These are phyloP conservation scores for Lamellibrachia columna DNA, from an alignment of 2,888 invertebrate species.

Conservation along the genomic window DNA sequence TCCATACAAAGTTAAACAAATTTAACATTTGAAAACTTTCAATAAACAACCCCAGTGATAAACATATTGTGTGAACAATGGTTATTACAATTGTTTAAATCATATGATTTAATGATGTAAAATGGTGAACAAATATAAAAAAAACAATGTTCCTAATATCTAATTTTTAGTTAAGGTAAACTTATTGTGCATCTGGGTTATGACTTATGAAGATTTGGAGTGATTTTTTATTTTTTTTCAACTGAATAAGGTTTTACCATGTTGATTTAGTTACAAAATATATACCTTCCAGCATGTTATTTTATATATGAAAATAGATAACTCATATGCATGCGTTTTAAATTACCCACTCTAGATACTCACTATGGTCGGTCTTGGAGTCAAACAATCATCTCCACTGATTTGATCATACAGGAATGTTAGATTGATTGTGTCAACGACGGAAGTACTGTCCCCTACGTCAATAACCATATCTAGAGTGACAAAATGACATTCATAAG, in stretches of 20 bases:
- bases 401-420: slow-evolving; percentile 55
- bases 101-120: neutral
- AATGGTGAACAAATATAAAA: no score
- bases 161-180: no score
- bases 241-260: no score
- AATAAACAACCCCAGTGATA: no score
- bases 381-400: neutral
- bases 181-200: no score
- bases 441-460: slow-evolving; percentile 61
- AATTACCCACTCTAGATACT: neutral
- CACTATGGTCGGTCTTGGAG: neutral
- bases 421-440: slow-evolving; percentile 61
- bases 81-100: neutral
- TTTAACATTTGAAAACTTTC: neutral
- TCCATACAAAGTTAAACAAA: neutral
- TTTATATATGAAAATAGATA: neutral
- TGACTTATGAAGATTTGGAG: no score
- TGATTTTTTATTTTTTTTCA: no score
- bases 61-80: no score
- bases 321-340: no score
- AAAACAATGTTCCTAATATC: no score
- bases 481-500: slow-evolving; percentile 13
- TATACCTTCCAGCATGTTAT: neutral
- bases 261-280: no score
- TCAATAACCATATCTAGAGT: slow-evolving; percentile 62